phyloP scores from a whole-genome alignment of 1,140 invertebrate genomes.

The Matsumurasca onukii region DNA sequence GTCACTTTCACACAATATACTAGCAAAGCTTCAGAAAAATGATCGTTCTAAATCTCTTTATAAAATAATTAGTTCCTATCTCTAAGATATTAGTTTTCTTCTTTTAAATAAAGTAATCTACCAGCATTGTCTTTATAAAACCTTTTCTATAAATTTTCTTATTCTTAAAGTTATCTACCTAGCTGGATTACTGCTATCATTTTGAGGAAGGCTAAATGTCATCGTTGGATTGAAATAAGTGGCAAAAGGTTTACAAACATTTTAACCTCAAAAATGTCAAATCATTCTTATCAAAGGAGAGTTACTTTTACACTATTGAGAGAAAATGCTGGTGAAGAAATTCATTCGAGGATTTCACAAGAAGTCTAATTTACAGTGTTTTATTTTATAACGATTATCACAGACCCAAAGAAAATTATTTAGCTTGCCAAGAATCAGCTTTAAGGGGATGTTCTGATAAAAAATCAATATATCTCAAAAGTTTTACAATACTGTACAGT shows the following conservation, averaged over 20 bases:
- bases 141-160: not conserved
- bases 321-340: conserved; percentile 5
- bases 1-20: not conserved
- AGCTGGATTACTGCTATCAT: not conserved
- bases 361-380: conserved; percentile 13
- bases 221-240: not conserved
- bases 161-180: not conserved
- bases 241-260: not conserved
- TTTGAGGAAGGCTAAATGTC: not conserved
- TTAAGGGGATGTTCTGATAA: conserved; percentile 12
- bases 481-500: conserved; percentile 20
- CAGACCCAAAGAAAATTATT: conserved; percentile 25
- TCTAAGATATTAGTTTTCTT: not conserved
- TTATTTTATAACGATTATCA: conserved; percentile 24
- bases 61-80: conserved; percentile 4
- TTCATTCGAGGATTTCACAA: not conserved
- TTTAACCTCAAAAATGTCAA: not conserved
- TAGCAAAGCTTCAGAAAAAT: conserved; percentile 12
- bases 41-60: not conserved
- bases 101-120: not conserved
- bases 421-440: conserved; percentile 13
- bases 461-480: conserved; percentile 18
- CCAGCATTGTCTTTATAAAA: not conserved
- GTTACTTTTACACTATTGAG: not conserved
- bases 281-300: not conserved